Conservation (phyloP, 2,113 vertebrate genomes). For the Perca flavescens region DNA sequence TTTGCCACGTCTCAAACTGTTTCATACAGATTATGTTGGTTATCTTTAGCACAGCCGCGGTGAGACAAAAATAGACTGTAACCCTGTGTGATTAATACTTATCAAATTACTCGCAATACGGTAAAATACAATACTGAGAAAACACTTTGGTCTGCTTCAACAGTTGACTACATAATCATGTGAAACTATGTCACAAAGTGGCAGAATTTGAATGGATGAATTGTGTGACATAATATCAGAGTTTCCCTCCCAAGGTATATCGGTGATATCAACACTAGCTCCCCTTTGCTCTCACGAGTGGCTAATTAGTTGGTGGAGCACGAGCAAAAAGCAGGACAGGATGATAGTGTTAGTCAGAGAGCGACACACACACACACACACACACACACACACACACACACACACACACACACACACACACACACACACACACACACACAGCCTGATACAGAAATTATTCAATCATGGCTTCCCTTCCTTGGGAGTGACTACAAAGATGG, state of each 20-base stretch:
- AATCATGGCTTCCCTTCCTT: slow-evolving; percentile 48
- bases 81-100: slow-evolving; percentile 40
- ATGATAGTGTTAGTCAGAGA: slow-evolving; percentile 43
- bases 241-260: slow-evolving; percentile 6
- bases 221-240: slow-evolving; percentile 34
- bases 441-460: slow-evolving; percentile 59
- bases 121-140: slow-evolving; percentile 1
- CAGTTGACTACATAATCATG: slow-evolving; percentile 7
- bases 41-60: slow-evolving; percentile 32
- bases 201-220: slow-evolving; percentile 22
- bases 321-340: slow-evolving; percentile 36
- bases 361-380: neutral
- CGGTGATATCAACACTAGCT: slow-evolving; percentile 61
- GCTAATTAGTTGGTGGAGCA: slow-evolving; percentile 51
- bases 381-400: no score
- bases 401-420: no score
- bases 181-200: slow-evolving; percentile 16
- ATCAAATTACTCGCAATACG: slow-evolving; percentile 31
- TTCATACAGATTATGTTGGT: slow-evolving; percentile 33
- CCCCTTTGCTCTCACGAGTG: slow-evolving; percentile 42
- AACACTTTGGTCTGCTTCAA: slow-evolving; percentile 18
- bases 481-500: slow-evolving; percentile 59
- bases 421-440: neutral
- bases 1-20: slow-evolving; percentile 26
- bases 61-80: slow-evolving; percentile 47